phyloP scores from a whole-genome alignment of 2,113 vertebrate genomes.

The Junco hyemalis region DNA sequence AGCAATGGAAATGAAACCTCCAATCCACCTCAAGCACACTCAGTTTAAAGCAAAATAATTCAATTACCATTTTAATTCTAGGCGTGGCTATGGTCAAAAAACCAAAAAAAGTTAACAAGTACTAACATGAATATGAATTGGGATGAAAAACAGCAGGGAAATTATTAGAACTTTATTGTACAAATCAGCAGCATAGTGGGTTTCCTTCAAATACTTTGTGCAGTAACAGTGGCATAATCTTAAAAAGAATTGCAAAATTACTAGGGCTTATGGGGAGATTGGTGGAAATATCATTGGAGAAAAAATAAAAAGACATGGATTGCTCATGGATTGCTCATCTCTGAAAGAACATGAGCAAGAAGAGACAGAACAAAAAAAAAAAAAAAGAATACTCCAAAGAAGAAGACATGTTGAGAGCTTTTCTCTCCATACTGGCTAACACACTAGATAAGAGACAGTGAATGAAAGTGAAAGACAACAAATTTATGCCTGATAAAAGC shows the following conservation, averaged over 20 bases:
- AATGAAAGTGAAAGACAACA: not conserved
- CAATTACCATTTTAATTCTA: not conserved
- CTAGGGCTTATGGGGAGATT: not conserved
- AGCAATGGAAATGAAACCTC: not conserved
- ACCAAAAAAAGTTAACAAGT: not conserved
- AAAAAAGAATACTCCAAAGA: not conserved
- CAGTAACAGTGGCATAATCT: not conserved
- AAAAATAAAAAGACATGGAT: not conserved
- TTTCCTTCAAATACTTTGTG: not conserved
- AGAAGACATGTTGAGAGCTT: not conserved
- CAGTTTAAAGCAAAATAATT: conserved; percentile 15
- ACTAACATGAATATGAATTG: not conserved
- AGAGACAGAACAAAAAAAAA: not conserved
- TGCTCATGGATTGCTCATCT: not conserved
- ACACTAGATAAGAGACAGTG: not conserved
- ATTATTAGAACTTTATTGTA: not conserved
- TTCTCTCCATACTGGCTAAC: not conserved
- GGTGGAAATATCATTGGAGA: not conserved
- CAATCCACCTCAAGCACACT: not conserved
- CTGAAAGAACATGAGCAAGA: not conserved
- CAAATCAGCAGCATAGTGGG: not conserved
- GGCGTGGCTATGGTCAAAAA: not conserved
- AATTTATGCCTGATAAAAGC: not conserved
- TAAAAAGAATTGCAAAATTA: not conserved
- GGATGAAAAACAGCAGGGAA: conserved; percentile 9